These are phyloP conservation scores for Kuschelorhynchus macadamiae DNA, from an alignment of 2,888 invertebrate genomes.

Conservation along the genomic window DNA sequence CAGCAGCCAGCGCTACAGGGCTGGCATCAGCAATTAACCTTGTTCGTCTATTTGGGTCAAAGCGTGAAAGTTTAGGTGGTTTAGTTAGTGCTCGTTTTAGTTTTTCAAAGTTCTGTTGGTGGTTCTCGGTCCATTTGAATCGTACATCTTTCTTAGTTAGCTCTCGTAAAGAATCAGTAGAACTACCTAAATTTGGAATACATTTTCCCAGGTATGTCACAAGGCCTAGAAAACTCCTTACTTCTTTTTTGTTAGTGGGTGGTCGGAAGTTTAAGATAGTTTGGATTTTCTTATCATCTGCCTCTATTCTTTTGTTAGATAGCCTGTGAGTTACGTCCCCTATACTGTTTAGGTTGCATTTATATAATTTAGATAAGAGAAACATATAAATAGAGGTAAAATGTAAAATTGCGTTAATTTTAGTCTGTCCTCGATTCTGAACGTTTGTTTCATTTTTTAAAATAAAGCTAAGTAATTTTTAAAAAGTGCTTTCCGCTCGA, in stretches of 20 bases:
- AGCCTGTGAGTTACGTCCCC: no score
- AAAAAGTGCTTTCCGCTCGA: no score
- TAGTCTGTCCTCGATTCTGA: no score
- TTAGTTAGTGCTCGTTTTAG: background rate
- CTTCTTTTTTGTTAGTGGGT: conserved; percentile 36
- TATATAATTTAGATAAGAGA: no score
- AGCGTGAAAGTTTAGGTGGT: conserved; percentile 47
- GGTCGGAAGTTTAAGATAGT: conserved; percentile 2
- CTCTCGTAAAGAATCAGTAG: conserved; percentile 8
- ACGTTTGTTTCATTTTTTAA: no score
- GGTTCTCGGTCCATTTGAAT: conserved; percentile 23
- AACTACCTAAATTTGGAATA: conserved; percentile 37
- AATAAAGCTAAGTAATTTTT: no score
- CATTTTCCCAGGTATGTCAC: conserved; percentile 50
- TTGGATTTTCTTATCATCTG: background rate
- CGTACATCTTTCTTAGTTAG: background rate
- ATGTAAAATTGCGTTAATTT: no score
- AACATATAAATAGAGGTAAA: no score
- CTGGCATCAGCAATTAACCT: conserved; percentile 56
- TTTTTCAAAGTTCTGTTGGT: conserved; percentile 44
- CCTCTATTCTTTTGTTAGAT: background rate
- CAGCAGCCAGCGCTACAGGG: conserved; percentile 56
- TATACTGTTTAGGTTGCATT: no score
- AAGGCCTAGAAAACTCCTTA: conserved; percentile 51
- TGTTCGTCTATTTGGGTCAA: conserved; percentile 49